Base-by-base conservation (phyloP, 2,888 invertebrate genomes). In the Camptogramma bilineatum region DNA sequence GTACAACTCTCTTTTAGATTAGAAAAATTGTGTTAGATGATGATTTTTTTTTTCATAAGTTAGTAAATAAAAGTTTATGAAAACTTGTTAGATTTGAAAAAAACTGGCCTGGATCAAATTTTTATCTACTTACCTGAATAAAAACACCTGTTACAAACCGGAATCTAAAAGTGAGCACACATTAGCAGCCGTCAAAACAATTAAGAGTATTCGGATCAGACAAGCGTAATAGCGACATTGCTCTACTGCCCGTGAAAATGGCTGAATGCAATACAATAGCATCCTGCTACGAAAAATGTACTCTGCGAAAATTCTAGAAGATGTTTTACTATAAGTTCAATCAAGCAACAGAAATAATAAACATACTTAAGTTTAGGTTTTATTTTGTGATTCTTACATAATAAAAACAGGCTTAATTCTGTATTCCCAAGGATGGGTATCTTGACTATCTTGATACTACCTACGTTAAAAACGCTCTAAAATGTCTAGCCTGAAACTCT, bases 191-290 rank as follows among this genome's bases (percentile, higher is more conserved):
- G 44, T 44, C 44, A 44, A 44, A 44, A 44, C 44, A 44, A 44
- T 44, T 44, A 44, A 44, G 16, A 16, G 3, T n/a, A 16, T 42
- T 42, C 7, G 16, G 42, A 44, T 4, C 39, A 39, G 39, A 39
- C 7, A 44, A 44, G 17, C 16, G 44, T 44, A 44, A 17, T 17
- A 44, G 44, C 17, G 44, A 44, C 44, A 44, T 44, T 44, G 44
- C 44, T 16, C 44, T 13, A 44, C 44, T 44, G 44, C 44, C 44
- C 44, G 17, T 44, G 44, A 44, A 44, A 44, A 44, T 44, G 10
- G 3, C 10, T 39, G 34, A 13, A 13, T 17, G 3, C 5, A 42
- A 42, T 16, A n/a, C 8, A 42, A 42, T 4, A 4, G 2, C 34
- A 39, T 13, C 2, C 13, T 39, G 34, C 34, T 34, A 10, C 9